Conservation (phyloP, 2,113 vertebrate species). For the Azemiops feae region DNA sequence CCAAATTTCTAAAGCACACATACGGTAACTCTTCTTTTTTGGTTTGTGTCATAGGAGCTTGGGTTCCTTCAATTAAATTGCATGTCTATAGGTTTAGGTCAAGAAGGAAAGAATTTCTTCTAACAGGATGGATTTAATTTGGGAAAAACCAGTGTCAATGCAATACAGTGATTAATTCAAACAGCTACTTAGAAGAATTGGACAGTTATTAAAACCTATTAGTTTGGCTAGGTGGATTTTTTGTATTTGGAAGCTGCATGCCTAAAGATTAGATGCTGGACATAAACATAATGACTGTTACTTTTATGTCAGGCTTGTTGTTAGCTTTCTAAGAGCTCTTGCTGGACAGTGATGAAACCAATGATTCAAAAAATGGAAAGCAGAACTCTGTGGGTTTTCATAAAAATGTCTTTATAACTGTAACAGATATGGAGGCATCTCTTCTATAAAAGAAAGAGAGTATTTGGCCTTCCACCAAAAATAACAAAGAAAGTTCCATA, state of each 20-base stretch:
- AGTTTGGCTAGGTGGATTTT: neutral
- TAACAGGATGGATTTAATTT: neutral
- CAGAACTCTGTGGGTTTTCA: neutral
- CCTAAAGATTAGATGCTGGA: neutral
- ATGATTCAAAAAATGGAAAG: neutral
- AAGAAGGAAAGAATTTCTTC: neutral
- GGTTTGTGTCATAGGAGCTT: neutral
- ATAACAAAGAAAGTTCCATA: neutral
- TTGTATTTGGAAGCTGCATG: neutral
- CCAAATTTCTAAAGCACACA: neutral
- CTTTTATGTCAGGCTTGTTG: neutral
- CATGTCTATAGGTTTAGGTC: neutral
- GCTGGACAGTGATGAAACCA: neutral
- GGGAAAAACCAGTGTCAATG: neutral
- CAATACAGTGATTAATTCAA: neutral
- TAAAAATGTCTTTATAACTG: neutral
- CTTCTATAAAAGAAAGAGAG: neutral
- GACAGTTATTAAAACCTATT: neutral
- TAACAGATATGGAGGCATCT: neutral
- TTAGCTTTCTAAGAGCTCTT: neutral
- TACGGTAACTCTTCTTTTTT: neutral
- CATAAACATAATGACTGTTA: neutral
- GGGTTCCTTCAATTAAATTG: neutral
- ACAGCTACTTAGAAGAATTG: neutral
- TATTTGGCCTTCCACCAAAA: neutral